Base-by-base conservation (phyloP, 1,140 invertebrate species). In the Lordiphosa mommai region DNA sequence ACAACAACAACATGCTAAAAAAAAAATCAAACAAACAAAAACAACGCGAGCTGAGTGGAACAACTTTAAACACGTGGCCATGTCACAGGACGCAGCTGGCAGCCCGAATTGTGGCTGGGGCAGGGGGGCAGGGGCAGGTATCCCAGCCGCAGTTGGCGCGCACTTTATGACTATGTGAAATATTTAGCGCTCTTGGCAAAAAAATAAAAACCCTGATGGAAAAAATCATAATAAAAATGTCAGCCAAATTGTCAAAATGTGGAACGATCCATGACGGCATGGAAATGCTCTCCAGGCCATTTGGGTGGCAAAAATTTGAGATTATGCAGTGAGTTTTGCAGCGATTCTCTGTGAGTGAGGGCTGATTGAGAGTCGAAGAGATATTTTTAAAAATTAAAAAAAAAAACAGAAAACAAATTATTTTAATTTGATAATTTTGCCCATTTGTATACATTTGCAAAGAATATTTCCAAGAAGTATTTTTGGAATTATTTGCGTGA, bases 131-230 rank as follows among this genome's bases (percentile, higher is more conserved):
- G 51, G 34, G 46, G 23, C 20, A 30, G 43, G 33, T 40, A 30
- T 44, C 17, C 51, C 43, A 57, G 61, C 61, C 61, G 53, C 63
- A 67, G 63, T 67, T 67, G 63, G 43, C 48, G 60, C 65, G 50
- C 65, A 71, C 77, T 80, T 80, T 80, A 80, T 82, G 71, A 66
- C 76, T 74, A 74, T 80, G 74, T 82, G 65, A 80, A 80, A 80
- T 80, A 80, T 80, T 80, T 80, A 80, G 67, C 73, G 70, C 72
- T 72, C 32, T 61, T 46, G 51, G 57, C 40, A 33, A 63, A 38
- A 49, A 46, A 49, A 46, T 49, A 41, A 68, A 46, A 64, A 38
- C 36, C 16, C 30, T 23, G 34, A 66, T 66, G 61, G 34, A 57
- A 56, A 51, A 57, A 57, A 66, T 67, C 61, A 58, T 67, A 76